phyloP scores from a whole-genome alignment of 2,113 vertebrate species.

The Thunnus maccoyii region DNA sequence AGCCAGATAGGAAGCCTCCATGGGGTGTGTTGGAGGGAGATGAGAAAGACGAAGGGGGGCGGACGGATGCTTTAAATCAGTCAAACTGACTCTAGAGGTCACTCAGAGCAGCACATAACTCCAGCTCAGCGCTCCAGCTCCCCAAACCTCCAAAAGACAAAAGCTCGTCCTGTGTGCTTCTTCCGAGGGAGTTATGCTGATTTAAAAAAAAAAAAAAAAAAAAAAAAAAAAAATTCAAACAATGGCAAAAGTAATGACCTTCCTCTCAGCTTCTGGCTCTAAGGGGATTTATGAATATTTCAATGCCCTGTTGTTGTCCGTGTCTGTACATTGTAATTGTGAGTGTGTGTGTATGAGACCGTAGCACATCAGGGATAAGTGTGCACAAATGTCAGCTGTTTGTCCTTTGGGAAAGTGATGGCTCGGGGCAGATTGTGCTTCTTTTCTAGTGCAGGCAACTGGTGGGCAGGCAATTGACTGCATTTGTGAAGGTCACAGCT shows the following conservation, averaged over 20 bases:
- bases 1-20: constrained; percentile 44
- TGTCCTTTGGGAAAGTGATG: constrained; percentile 31
- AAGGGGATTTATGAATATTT: constrained; percentile 70
- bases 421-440: constrained; percentile 26
- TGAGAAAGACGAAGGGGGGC: constrained; percentile 51
- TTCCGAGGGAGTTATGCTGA: constrained; percentile 30
- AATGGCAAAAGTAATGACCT: constrained; percentile 49
- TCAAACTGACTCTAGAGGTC: constrained; percentile 69
- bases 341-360: constrained; percentile 12
- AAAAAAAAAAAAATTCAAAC: constrained; percentile 7
- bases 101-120: constrained; percentile 44
- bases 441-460: constrained; percentile 26
- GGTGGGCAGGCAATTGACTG: constrained; percentile 30
- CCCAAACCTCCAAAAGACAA: constrained; percentile 30
- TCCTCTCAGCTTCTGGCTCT: constrained; percentile 23
- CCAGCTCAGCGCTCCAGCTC: constrained; percentile 40
- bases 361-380: constrained; percentile 36
- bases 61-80: constrained; percentile 62
- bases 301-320: constrained; percentile 29
- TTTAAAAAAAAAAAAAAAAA: neutral
- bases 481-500: constrained; percentile 61
- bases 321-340: constrained; percentile 24
- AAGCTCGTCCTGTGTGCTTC: constrained; percentile 21
- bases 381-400: constrained; percentile 46
- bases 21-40: constrained; percentile 54